These are phyloP conservation scores for Synergus itoensis DNA, from an alignment of 2,888 invertebrate genomes.

Conservation along the genomic window DNA sequence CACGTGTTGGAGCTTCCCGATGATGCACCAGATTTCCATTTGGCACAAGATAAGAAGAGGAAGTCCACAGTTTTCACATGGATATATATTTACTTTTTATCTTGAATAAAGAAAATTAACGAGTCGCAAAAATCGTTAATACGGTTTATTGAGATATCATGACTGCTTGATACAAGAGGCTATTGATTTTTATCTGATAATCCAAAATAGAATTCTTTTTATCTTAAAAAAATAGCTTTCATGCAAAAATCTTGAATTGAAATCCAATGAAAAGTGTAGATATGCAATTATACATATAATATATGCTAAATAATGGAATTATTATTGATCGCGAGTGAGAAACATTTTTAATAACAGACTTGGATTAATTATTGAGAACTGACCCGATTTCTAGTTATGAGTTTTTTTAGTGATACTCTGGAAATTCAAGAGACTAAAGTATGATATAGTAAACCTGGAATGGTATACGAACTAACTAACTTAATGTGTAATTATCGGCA, in stretches of 20 bases:
- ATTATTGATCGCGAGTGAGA: neutral
- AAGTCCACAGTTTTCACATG: slow-evolving; percentile 59
- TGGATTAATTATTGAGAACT: neutral
- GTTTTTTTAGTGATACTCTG: slow-evolving; percentile 7
- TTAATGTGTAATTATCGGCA: slow-evolving; percentile 55
- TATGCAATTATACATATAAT: neutral
- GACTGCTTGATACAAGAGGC: neutral
- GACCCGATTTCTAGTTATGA: neutral
- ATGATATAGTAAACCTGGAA: slow-evolving; percentile 54
- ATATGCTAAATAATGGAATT: neutral
- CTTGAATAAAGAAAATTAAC: slow-evolving; percentile 10
- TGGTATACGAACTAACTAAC: slow-evolving; percentile 56
- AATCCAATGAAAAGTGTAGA: neutral
- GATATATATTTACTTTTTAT: slow-evolving; percentile 54
- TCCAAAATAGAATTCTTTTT: neutral
- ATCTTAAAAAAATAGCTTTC: neutral
- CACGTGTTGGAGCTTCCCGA: slow-evolving; percentile 57
- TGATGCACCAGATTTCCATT: slow-evolving; percentile 59
- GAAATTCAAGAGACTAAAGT: slow-evolving; percentile 5
- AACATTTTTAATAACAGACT: neutral
- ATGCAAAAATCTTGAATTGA: neutral
- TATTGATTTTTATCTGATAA: slow-evolving; percentile 12
- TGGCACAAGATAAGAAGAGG: slow-evolving; percentile 56
- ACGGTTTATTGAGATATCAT: neutral
- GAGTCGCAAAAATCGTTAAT: neutral